Base-by-base conservation (phyloP, 2,113 vertebrate genomes). In the Nettapus auritus region DNA sequence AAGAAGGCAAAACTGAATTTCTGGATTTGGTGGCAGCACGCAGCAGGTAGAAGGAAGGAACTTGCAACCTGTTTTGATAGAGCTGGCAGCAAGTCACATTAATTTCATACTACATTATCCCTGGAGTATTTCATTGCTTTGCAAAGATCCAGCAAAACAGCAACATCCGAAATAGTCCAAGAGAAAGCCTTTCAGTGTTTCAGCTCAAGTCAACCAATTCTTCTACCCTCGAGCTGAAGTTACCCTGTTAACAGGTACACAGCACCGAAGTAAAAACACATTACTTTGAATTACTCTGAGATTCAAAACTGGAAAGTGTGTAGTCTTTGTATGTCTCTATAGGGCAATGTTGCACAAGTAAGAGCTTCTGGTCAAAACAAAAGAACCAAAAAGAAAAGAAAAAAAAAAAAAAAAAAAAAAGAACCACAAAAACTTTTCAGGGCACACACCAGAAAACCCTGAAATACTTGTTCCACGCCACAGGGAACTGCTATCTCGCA, bases 1-100 rank as follows among this genome's bases (percentile, higher is more conserved):
- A 85, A 87, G 36, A 6, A 17, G 14, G 66, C 3, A 48, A 71
- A 93, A 44, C 19, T 60, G 6, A 59, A 70, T 82, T 74, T 90
- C 77, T 80, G 13, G 31, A 13, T 71, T 66, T 50, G 60, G n/a
- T 53, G 19, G 44, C 53, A 82, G 66, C 86, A 38, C 23, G 11
- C 36, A 76, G 31, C 38, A 36, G 17, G 14, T 42, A 93, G 28
- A 87, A 70, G 28, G 70, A 33, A n/a, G 55, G 19, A 70, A 93
- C 62, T 56, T 76, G 23, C 36, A 88, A 94, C 69, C 48, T 79
- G 59, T 76, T 90, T 75, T 75, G 38, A 69, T 64, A 82, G 4
- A 90, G 25, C 64, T 86, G 67, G 86, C 78, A 96, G 70, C 25
- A 96, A 96, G 8, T 86, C 75, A 84, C 29, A 50, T 46, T 9